Evolutionary conservation across 2,888 invertebrate genomes (phyloP), one percentile per base, ranked within the genome.

Genomic region (Phalera bucephala): DNA sequence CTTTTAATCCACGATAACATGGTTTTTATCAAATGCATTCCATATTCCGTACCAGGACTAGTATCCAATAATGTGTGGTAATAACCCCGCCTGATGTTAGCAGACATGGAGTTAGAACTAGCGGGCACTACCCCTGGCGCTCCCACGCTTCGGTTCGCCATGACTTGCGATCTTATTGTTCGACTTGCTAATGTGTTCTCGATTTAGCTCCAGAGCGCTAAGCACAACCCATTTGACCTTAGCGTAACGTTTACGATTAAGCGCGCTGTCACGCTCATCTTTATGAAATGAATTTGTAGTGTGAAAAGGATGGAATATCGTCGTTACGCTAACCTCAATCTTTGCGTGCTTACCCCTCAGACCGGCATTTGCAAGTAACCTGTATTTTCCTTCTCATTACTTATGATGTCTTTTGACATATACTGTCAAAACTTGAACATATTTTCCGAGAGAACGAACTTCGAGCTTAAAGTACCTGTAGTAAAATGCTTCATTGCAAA

Each of bases 131-230:
- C 60, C 49, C 57, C 45, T 42, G 9, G 37, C 25, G n/a, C 31
- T 45, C 39, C 50, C 38, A 36, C 25, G 27, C 23, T n/a, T 40
- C 33, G 47, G 55, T 64, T 66, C 69, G 66, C n/a, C n/a, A 79
- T 80, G 80, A 81, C 80, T 81, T 75, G 80, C 77, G 68, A 69
- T 70, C 66, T 65, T 73, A 73, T 78, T 79, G 79, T 80, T 80
- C 73, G 74, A 80, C 79, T 80, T 80, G 73, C 80, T 81, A 81
- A 81, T 80, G 80, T 80, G 80, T 79, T 80, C 75, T 75, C 72
- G 73, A 80, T 80, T 73, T 72, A 72, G 66, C 69, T 62, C 57
- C 54, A 64, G 62, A 57, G n/a, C n/a, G n/a, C n/a, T n/a, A n/a
- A n/a, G n/a, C n/a, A n/a, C n/a, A n/a, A n/a, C n/a, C n/a, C n/a